A percentile compares a stretch with the other conserved stretches of the same genome.
These are phyloP conservation scores for Trididemnum clinides DNA, from an alignment of 23 tunicate species.

Conservation along the genomic window DNA sequence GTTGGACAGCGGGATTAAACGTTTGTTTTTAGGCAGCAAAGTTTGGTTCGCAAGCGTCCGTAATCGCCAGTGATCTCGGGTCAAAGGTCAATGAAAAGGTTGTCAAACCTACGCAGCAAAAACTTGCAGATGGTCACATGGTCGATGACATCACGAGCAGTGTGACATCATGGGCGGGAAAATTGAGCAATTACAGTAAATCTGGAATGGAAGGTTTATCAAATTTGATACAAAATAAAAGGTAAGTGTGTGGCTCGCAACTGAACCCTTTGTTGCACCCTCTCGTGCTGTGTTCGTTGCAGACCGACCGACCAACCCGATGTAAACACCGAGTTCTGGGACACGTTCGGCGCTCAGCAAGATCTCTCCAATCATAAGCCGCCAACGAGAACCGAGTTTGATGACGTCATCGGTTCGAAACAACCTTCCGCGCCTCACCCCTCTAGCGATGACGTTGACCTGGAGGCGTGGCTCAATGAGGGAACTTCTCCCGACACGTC, in stretches of 20 bases:
- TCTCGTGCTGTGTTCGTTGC: too few species aligned
- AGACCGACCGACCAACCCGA: conserved; percentile 15
- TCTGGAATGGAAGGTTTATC: conserved; percentile 41
- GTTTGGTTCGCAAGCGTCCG: conserved; percentile 84
- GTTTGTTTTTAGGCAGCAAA: conserved; percentile 68
- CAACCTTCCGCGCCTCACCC: background rate
- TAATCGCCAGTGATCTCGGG: conserved; percentile 72
- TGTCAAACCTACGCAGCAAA: conserved; percentile 91
- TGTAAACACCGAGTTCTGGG: conserved; percentile 88
- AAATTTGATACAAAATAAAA: conserved; percentile 59
- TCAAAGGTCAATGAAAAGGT: conserved; percentile 78
- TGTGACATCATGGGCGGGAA: conserved; percentile 90
- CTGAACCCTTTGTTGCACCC: too few species aligned
- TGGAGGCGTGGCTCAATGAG: conserved; percentile 96
- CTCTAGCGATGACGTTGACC: conserved; percentile 66
- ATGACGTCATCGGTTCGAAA: conserved; percentile 65
- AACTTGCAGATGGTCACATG: conserved; percentile 75
- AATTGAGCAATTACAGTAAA: conserved; percentile 59
- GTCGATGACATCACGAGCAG: conserved; percentile 87
- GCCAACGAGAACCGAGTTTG: conserved; percentile 65
- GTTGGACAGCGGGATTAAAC: background rate
- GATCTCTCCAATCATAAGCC: conserved; percentile 33
- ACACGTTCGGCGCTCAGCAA: conserved; percentile 57
- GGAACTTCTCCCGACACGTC: conserved; percentile 59
- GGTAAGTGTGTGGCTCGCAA: too few species aligned